phyloP scores from a whole-genome alignment of 92 coral and sea anemone genomes.

The Epizoanthus fatuus region DNA sequence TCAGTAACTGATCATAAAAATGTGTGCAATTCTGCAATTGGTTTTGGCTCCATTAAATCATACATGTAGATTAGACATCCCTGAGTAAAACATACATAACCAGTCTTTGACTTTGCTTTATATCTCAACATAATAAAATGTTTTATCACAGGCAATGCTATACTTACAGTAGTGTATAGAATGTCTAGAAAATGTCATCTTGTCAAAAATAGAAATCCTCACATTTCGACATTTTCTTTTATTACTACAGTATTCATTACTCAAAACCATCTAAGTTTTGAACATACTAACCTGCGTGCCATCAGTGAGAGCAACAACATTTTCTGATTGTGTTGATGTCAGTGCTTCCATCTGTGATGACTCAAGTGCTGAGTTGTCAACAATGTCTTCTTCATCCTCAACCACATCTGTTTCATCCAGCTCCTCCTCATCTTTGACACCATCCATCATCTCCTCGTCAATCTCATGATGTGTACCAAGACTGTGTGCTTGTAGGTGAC shows the following conservation, averaged over 20 bases:
- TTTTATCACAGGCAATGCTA: too few species aligned
- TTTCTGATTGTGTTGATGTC: slow-evolving; percentile 63
- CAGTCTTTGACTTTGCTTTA: too few species aligned
- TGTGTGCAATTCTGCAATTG: too few species aligned
- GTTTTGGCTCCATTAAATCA: too few species aligned
- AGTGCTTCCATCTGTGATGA: slow-evolving; percentile 76
- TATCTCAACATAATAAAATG: too few species aligned
- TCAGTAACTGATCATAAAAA: too few species aligned
- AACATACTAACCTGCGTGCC: slow-evolving; percentile 78
- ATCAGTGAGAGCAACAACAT: slow-evolving; percentile 84
- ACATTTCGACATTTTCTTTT: too few species aligned
- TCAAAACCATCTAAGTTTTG: neutral
- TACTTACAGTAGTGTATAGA: too few species aligned
- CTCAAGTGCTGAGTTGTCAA: slow-evolving; percentile 72
- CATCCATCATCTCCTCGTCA: slow-evolving; percentile 78
- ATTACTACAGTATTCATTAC: neutral
- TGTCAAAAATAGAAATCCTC: too few species aligned
- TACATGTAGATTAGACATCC: too few species aligned
- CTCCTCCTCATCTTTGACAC: slow-evolving; percentile 72
- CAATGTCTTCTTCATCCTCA: slow-evolving; percentile 73
- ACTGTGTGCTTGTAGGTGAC: slow-evolving; percentile 91
- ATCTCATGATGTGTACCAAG: slow-evolving; percentile 81
- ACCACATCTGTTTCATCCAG: slow-evolving; percentile 74
- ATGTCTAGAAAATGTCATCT: too few species aligned
- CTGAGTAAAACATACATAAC: too few species aligned